phyloP scores from a whole-genome alignment of 1,140 invertebrate species.

The Brachionus manjavacas region DNA sequence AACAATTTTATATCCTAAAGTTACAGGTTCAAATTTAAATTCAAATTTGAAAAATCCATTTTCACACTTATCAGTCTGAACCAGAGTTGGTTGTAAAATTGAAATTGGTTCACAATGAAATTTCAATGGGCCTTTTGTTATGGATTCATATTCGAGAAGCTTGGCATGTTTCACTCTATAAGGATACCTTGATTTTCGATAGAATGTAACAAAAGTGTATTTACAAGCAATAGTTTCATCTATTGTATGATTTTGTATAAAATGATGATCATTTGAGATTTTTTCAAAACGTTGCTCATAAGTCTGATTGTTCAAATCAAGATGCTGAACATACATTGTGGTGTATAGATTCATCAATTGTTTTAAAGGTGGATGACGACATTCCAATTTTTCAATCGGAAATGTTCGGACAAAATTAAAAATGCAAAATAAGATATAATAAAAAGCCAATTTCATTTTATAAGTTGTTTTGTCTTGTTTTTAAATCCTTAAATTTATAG shows the following conservation, averaged over 20 bases:
- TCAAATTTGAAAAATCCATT: neutral
- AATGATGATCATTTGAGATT: neutral
- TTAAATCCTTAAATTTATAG: too few species aligned
- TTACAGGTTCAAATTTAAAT: neutral
- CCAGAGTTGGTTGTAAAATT: neutral
- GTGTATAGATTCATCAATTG: neutral
- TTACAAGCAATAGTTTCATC: neutral
- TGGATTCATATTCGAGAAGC: neutral
- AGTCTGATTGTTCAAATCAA: neutral
- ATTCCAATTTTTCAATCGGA: neutral
- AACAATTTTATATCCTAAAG: neutral
- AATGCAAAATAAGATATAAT: too few species aligned
- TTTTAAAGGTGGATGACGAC: neutral
- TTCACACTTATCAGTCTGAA: neutral
- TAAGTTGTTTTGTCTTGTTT: too few species aligned
- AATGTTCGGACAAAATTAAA: neutral
- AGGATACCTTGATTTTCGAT: neutral
- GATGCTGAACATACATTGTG: neutral
- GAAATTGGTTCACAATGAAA: neutral
- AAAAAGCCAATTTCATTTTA: too few species aligned
- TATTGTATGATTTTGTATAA: neutral
- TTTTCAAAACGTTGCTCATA: neutral
- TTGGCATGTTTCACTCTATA: neutral
- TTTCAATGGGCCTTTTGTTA: neutral
- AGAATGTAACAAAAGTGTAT: neutral